Base-by-base conservation (phyloP, 1,140 invertebrate species). In the Zaprionus kolodkinae region DNA sequence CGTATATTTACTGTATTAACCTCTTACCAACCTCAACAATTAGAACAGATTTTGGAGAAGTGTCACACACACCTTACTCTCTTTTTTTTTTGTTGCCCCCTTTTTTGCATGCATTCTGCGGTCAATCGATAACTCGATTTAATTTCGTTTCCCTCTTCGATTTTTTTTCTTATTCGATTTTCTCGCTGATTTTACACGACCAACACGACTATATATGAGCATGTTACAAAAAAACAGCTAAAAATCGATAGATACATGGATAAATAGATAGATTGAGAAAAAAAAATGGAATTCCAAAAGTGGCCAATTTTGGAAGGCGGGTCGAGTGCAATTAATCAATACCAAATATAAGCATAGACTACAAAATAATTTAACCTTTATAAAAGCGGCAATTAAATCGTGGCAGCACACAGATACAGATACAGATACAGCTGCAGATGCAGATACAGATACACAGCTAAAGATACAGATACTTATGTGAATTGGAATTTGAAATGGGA, bases 341-440 rank as follows among this genome's bases (percentile, higher is more conserved):
- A 81, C 85, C 85, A 88, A 85, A 88, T 85, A 83, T 81, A 82
- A 80, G 77, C 81, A 85, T 70, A 74, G 71, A 72, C 84, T 81
- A 88, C 84, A 88, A 89, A 88, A 84, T 88, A 80, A 89, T 89
- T 89, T 88, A 88, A 89, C 84, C 84, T 88, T 84, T 88, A 71
- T 81, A 25, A 55, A 78, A 88, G 64, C 30, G 77, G 77, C 83
- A 89, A 88, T 89, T 88, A 88, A 88, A 88, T 78, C 59, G 80
- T 72, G 78, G 76, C 56, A 45, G 56, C 71, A 56, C 33, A 60
- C 36, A 33, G 43, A 60, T 21, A 11, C 48, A 50, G n/a, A 55
- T 38, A 55, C 50, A 45, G 33, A 52, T 48, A 64, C 45, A 61
- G 38, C 27, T 50, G 59, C 43, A 62, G 62, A 33, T 72, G 43